Percentiles rank a stretch among this genome's conserved stretches.
Evolutionary conservation across 2,888 invertebrate genomes (phyloP).

Genomic region (Ischnus inquisitorius): DNA sequence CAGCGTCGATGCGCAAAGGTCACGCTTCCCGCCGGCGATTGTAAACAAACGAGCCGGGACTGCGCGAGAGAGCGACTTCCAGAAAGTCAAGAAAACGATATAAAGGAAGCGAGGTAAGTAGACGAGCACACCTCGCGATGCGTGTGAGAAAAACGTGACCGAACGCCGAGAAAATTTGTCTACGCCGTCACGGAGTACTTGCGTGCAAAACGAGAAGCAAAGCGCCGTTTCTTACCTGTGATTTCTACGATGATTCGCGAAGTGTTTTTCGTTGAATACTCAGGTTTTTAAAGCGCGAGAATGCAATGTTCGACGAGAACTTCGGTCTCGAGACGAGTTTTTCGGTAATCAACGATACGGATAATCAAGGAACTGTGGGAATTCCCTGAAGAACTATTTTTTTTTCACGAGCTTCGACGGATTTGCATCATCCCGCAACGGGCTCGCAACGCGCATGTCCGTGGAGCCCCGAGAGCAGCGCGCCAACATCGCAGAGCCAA

Average conservation of each 20-base stretch:
- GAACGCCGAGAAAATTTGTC: too few relatives aligned
- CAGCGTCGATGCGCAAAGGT: slow-evolving; percentile 2
- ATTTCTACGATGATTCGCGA: background rate
- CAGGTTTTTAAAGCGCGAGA: background rate
- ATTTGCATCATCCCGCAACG: background rate
- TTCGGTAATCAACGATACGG: background rate
- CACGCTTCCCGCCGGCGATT: background rate
- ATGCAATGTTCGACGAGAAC: background rate
- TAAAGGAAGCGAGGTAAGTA: background rate
- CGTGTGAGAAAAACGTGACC: too few relatives aligned
- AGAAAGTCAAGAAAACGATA: background rate
- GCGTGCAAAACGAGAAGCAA: background rate
- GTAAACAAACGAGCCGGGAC: slow-evolving; percentile 5
- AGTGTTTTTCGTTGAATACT: background rate
- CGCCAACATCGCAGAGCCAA: background rate
- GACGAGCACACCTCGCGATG: background rate
- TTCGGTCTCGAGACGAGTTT: background rate
- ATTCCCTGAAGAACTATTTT: slow-evolving; percentile 21
- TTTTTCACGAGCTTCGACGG: background rate
- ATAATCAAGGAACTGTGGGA: slow-evolving; percentile 12
- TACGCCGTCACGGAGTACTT: background rate
- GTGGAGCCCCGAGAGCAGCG: background rate
- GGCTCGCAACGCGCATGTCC: background rate
- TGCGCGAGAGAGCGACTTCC: background rate
- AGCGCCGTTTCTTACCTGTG: background rate